Base-by-base conservation (phyloP, 2,113 vertebrate genomes). In the Seriola aureovittata region DNA sequence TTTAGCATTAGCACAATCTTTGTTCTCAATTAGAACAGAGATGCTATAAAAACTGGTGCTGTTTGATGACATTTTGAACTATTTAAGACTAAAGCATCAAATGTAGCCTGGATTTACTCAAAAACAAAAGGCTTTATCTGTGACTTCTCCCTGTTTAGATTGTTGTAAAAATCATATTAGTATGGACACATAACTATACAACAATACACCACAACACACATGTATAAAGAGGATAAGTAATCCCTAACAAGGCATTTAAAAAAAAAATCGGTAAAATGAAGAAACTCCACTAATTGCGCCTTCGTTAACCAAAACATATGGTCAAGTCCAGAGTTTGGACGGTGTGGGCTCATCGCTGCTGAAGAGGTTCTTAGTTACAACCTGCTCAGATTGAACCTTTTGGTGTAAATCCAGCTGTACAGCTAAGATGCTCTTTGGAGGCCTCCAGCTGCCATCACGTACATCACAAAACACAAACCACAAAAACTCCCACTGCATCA, bases 361-460 rank as follows among this genome's bases (percentile, higher is more conserved):
- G n/a, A 63, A n/a, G 12, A 71, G 1, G 13, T 46, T 54, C 23
- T 71, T 44, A 3, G 29, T 8, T 14, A 4, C 64, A 58, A 59
- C n/a, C 3, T 5, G 38, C 29, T 55, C 29, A 71, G 7, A 40
- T 62, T 69, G 52, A 17, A 32, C 32, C 48, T 76, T 71, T 75
- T 72, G 65, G 25, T 74, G 71, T 71, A 80, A 77, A 74, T 59
- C 59, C 63, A 85, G 48, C 57, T 54, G 14, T 54, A 38, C 54
- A 42, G 4, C 63, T 59, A 60, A 69, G 80, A 81, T 77, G 75
- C 78, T 78, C 81, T 88, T 54, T 71, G 81, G 82, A 86, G 63
- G 46, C 44, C 23, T 16, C 4, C 7, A 67, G 36, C 16, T 73
- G 70, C 80, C 76, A 48, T 78, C 42, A 73, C 50, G 81, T 9